Conservation (phyloP, 2,113 vertebrate genomes). For the Passerina amoena region DNA sequence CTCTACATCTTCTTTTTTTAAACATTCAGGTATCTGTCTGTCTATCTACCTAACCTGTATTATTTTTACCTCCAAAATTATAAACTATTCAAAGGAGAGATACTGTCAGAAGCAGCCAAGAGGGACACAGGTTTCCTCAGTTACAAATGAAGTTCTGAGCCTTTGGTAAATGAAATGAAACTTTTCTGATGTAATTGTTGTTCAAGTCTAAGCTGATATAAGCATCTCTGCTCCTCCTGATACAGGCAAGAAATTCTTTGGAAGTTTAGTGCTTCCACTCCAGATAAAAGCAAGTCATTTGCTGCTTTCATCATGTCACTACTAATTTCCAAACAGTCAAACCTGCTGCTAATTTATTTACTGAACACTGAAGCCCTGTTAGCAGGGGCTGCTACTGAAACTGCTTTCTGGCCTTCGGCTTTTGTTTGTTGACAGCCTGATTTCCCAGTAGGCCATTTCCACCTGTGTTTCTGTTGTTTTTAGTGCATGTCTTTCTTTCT, state of each 20-base stretch:
- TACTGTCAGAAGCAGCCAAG: slow-evolving; percentile 58
- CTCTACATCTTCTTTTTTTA: background rate
- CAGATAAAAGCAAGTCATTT: slow-evolving; percentile 78
- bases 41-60: background rate
- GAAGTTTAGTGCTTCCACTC: slow-evolving; percentile 57
- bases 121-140: slow-evolving; percentile 67
- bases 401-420: slow-evolving; percentile 77
- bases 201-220: slow-evolving; percentile 63
- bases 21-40: background rate
- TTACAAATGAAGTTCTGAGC: slow-evolving; percentile 78
- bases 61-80: slow-evolving; percentile 27
- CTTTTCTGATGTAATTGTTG: slow-evolving; percentile 56
- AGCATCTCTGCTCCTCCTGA: slow-evolving; percentile 63
- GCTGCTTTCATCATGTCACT: slow-evolving; percentile 77
- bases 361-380: slow-evolving; percentile 74
- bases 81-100: slow-evolving; percentile 25
- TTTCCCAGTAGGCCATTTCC: slow-evolving; percentile 83
- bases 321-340: slow-evolving; percentile 81
- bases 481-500: slow-evolving; percentile 75
- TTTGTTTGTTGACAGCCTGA: slow-evolving; percentile 84
- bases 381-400: slow-evolving; percentile 72
- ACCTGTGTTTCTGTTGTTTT: slow-evolving; percentile 84
- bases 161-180: slow-evolving; percentile 75
- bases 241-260: slow-evolving; percentile 57
- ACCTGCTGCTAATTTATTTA: slow-evolving; percentile 80